These are phyloP conservation scores for Apoda limacodes DNA, from an alignment of 2,888 invertebrate genomes.

Conservation along the genomic window DNA sequence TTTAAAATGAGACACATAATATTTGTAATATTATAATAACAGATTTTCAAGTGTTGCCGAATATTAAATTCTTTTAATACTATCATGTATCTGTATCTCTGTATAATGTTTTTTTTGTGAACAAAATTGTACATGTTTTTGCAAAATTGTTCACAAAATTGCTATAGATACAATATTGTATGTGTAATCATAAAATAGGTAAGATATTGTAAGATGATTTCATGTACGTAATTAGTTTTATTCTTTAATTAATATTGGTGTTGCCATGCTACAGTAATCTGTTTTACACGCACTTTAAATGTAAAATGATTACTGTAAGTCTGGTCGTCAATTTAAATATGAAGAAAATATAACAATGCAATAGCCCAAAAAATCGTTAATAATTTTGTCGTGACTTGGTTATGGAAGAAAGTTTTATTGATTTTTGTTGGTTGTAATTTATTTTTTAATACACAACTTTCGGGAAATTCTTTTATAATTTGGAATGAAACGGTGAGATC, in stretches of 20 bases:
- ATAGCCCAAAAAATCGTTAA: constrained; percentile 64
- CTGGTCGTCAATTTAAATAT: constrained; percentile 42
- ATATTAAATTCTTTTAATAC: constrained; percentile 57
- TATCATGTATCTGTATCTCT: constrained; percentile 61
- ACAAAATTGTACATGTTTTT: constrained; percentile 22
- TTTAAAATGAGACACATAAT: no score
- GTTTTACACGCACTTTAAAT: neutral
- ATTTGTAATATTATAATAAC: constrained; percentile 26
- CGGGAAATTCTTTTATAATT: constrained; percentile 43
- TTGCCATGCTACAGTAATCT: constrained; percentile 9
- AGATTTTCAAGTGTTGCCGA: constrained; percentile 70
- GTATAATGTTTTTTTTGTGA: constrained; percentile 33
- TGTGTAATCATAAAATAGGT: constrained; percentile 63
- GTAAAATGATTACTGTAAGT: constrained; percentile 2
- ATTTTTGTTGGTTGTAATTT: constrained; percentile 30
- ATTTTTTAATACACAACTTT: constrained; percentile 57
- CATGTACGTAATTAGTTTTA: constrained; percentile 64
- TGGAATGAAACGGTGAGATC: constrained; percentile 49
- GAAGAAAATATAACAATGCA: constrained; percentile 57
- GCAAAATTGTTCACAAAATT: constrained; percentile 29
- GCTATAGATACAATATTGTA: constrained; percentile 32
- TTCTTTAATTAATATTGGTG: constrained; percentile 63
- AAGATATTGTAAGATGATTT: constrained; percentile 66
- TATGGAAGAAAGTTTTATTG: constrained; percentile 31
- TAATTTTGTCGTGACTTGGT: constrained; percentile 48